Percentiles rank a stretch among this genome's conserved stretches.
phyloP scores from a whole-genome alignment of 2,888 invertebrate genomes.

The Litoditis marina region DNA sequence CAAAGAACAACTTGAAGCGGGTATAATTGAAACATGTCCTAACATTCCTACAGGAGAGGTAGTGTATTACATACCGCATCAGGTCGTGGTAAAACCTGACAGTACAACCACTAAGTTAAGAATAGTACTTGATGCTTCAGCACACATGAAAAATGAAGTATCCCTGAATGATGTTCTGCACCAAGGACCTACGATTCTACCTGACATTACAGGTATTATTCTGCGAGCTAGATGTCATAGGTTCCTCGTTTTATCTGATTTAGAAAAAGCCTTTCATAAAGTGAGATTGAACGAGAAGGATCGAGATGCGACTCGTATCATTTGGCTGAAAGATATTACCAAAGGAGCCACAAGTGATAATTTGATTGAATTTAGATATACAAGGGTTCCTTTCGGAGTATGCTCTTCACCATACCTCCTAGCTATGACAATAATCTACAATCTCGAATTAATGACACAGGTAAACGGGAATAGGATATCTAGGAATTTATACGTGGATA shows the following conservation, averaged over 20 bases:
- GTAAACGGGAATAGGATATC: background rate
- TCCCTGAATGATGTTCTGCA: slow-evolving; percentile 11
- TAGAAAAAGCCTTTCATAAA: slow-evolving; percentile 18
- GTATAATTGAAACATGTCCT: slow-evolving; percentile 1
- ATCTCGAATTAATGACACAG: background rate
- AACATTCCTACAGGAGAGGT: background rate
- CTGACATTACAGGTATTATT: slow-evolving; percentile 13
- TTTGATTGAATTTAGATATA: slow-evolving; percentile 8
- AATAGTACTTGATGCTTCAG: slow-evolving; percentile 16
- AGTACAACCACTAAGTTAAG: slow-evolving; percentile 14
- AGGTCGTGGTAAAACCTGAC: slow-evolving; percentile 14
- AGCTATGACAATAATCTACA: background rate
- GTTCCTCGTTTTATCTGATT: slow-evolving; percentile 5
- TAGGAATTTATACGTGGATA: background rate
- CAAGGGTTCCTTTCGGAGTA: slow-evolving; percentile 13
- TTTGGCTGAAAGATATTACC: background rate
- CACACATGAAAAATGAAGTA: background rate
- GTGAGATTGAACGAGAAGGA: slow-evolving; percentile 1
- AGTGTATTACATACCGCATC: slow-evolving; percentile 17
- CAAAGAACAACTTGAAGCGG: background rate
- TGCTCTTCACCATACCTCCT: background rate
- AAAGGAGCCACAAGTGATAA: background rate
- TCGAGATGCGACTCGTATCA: slow-evolving; percentile 14
- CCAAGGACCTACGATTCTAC: slow-evolving; percentile 11
- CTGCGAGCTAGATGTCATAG: slow-evolving; percentile 14